phyloP scores from a whole-genome alignment of 2,797 vertebrate genomes.

The Alouatta caraya region DNA sequence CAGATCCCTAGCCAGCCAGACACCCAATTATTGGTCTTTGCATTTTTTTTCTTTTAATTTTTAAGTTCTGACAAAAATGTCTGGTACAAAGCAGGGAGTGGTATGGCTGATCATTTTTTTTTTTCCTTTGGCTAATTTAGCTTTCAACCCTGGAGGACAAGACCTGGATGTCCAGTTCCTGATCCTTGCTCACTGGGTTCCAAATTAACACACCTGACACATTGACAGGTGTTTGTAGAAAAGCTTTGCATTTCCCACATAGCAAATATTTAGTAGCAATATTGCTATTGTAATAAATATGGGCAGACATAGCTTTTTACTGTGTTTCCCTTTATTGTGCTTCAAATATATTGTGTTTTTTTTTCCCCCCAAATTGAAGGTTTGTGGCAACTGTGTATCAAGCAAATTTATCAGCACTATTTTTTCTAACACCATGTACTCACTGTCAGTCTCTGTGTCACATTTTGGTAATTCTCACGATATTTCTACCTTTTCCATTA shows the following conservation, averaged over 20 bases:
- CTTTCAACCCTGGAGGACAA: not conserved
- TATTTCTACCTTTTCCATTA: not conserved
- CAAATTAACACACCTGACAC: slow-evolving; percentile 17
- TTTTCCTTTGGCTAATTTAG: not conserved
- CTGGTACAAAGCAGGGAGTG: not conserved
- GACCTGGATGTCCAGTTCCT: not conserved
- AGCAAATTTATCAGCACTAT: not conserved
- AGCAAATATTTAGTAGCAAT: slow-evolving; percentile 25
- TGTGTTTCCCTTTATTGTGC: not conserved
- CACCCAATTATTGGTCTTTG: slow-evolving; percentile 19
- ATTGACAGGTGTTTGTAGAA: slow-evolving; percentile 35
- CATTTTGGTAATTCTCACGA: not conserved
- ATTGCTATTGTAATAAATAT: not conserved
- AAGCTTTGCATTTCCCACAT: not conserved
- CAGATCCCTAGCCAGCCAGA: not conserved
- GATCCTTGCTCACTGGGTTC: not conserved
- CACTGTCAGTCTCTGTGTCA: not conserved
- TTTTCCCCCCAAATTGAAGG: not conserved
- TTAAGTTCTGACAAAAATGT: not conserved
- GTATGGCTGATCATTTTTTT: not conserved
- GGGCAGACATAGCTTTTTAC: not conserved
- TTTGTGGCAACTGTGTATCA: not conserved
- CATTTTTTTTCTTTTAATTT: slow-evolving; percentile 33
- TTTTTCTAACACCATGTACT: not conserved
- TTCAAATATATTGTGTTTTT: not conserved